These are phyloP conservation scores for Parazoanthus darwini DNA, from an alignment of 92 coral and sea anemone species.

Conservation along the genomic window DNA sequence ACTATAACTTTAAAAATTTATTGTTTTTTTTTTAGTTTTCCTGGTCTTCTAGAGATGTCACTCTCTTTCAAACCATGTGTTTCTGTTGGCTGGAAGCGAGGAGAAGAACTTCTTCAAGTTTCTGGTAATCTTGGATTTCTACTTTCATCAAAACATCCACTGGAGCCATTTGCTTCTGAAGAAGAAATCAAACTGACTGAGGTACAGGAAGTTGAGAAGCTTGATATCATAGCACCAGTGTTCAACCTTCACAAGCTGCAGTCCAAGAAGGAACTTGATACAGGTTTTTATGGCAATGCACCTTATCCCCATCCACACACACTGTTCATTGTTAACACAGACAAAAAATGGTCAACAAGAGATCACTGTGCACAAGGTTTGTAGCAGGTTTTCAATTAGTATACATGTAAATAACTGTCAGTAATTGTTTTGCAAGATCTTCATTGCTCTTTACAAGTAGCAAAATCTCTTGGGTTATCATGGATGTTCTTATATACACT, in stretches of 20 bases:
- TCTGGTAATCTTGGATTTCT: constrained; percentile 85
- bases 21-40: constrained; percentile 55
- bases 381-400: background rate
- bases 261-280: constrained; percentile 64
- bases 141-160: constrained; percentile 71
- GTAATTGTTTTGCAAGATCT: no score
- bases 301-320: constrained; percentile 88
- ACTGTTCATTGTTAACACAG: constrained; percentile 71
- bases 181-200: constrained; percentile 60
- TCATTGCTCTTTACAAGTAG: no score
- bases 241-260: constrained; percentile 75
- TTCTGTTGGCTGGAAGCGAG: constrained; percentile 72
- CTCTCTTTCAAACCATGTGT: constrained; percentile 83
- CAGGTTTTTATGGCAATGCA: constrained; percentile 75
- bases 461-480: no score
- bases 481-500: no score
- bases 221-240: constrained; percentile 87
- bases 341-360: constrained; percentile 73
- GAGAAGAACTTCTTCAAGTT: constrained; percentile 59
- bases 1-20: no score
- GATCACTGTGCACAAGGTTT: constrained; percentile 95
- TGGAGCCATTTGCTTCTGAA: constrained; percentile 60
- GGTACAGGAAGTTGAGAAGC: constrained; percentile 51
- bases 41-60: constrained; percentile 75
- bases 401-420: background rate